Conservation (phyloP, 2,113 vertebrate genomes). For the Leptobrachium ailaonicum region DNA sequence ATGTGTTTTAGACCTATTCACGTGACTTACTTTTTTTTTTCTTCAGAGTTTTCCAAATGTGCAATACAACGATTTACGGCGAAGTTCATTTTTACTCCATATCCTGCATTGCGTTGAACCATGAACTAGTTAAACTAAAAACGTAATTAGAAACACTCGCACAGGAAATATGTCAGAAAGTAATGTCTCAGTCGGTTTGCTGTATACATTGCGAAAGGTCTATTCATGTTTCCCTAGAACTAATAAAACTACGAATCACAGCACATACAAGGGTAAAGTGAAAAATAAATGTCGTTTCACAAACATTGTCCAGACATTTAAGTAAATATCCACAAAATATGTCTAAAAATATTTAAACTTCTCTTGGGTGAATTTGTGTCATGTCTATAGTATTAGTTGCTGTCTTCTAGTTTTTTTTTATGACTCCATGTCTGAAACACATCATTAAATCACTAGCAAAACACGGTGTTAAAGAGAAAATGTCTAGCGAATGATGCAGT, state of each 20-base stretch:
- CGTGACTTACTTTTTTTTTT: too few relatives aligned
- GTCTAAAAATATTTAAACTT: slow-evolving; percentile 23
- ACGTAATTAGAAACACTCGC: slow-evolving; percentile 3
- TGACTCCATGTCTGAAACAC: slow-evolving; percentile 32
- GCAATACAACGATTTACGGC: too few relatives aligned
- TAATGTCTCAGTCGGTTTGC: not conserved
- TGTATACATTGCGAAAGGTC: not conserved
- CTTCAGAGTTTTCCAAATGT: too few relatives aligned
- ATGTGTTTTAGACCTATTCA: too few relatives aligned
- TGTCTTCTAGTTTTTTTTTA: not conserved
- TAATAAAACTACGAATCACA: slow-evolving; percentile 9
- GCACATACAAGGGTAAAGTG: not conserved
- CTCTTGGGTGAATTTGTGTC: slow-evolving; percentile 24
- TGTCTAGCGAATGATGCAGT: too few relatives aligned
- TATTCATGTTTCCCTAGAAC: slow-evolving; percentile 2
- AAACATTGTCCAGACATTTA: slow-evolving; percentile 24
- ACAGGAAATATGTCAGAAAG: not conserved
- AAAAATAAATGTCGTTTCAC: slow-evolving; percentile 7
- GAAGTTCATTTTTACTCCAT: too few relatives aligned
- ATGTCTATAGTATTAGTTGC: slow-evolving; percentile 19
- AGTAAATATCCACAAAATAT: slow-evolving; percentile 18
- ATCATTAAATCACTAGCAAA: slow-evolving; percentile 19
- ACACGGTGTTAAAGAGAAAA: not conserved
- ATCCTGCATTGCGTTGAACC: not conserved
- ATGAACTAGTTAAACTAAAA: not conserved